These are phyloP conservation scores for Lutraria rhynchaena DNA, from an alignment of 1,140 invertebrate genomes.

Conservation along the genomic window DNA sequence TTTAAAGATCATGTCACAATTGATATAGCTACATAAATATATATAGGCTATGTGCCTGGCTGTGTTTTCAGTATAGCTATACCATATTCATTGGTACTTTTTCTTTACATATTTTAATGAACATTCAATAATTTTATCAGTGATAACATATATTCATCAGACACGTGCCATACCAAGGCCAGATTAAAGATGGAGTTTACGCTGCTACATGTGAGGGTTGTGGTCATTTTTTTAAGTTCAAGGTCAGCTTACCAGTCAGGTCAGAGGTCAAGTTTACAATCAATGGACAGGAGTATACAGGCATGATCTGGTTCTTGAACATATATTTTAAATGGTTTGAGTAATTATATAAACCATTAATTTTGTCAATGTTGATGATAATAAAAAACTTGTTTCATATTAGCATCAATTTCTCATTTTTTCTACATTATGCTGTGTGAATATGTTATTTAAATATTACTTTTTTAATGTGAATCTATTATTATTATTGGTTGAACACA, in stretches of 20 bases:
- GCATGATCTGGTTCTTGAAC: constrained; percentile 48
- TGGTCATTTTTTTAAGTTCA: constrained; percentile 77
- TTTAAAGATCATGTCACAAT: no score
- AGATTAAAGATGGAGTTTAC: constrained; percentile 69
- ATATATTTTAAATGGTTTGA: background rate
- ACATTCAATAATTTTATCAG: no score
- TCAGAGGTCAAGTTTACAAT: constrained; percentile 67
- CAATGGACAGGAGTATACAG: constrained; percentile 71
- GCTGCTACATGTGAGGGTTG: constrained; percentile 71
- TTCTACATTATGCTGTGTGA: background rate
- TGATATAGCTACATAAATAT: no score
- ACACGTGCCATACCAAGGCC: constrained; percentile 61
- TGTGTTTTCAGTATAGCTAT: no score
- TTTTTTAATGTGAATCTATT: no score
- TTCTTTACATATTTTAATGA: no score
- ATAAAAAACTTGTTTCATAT: background rate
- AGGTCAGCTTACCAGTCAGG: constrained; percentile 55
- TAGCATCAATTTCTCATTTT: background rate
- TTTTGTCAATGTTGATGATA: background rate
- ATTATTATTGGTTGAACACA: no score
- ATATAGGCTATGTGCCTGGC: no score
- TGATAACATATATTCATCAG: no score
- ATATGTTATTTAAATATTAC: background rate
- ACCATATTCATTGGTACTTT: no score
- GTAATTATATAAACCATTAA: background rate